Conservation (phyloP, 1,140 invertebrate genomes). For the Reticulitermes speratus region DNA sequence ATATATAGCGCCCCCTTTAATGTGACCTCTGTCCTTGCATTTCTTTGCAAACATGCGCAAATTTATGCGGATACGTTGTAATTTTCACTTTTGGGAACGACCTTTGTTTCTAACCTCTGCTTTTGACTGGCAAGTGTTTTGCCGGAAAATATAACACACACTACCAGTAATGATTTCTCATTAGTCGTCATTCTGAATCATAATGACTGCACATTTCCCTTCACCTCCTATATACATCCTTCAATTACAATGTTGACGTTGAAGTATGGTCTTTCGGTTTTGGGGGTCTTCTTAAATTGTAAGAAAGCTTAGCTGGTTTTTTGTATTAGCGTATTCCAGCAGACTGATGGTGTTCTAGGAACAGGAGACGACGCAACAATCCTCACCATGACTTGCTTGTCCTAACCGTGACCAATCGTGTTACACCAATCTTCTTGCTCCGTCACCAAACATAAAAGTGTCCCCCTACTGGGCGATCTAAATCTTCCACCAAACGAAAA, state of each 20-base stretch:
- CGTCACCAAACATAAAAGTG: slow-evolving; percentile 18
- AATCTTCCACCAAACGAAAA: slow-evolving; percentile 7
- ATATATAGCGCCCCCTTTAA: too few species aligned
- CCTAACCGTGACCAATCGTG: neutral
- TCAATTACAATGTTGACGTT: neutral
- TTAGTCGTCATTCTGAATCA: too few species aligned
- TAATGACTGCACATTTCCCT: neutral
- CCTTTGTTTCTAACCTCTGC: too few species aligned
- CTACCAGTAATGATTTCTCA: too few species aligned
- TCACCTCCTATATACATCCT: neutral
- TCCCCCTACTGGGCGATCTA: slow-evolving; percentile 2
- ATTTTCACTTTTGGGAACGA: too few species aligned
- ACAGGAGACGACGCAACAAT: neutral
- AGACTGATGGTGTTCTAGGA: neutral
- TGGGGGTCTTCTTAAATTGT: neutral
- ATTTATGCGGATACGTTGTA: too few species aligned
- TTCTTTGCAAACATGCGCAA: too few species aligned
- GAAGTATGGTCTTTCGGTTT: neutral
- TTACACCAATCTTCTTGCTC: slow-evolving; percentile 15
- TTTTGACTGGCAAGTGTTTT: too few species aligned
- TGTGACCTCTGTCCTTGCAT: too few species aligned
- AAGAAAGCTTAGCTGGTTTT: neutral
- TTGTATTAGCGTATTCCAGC: neutral
- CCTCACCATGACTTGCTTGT: neutral
- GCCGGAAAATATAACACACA: too few species aligned